Evolutionary conservation across 2,888 invertebrate genomes (phyloP), one percentile per base, ranked within the genome.

Genomic region (Agapostemon virescens): DNA sequence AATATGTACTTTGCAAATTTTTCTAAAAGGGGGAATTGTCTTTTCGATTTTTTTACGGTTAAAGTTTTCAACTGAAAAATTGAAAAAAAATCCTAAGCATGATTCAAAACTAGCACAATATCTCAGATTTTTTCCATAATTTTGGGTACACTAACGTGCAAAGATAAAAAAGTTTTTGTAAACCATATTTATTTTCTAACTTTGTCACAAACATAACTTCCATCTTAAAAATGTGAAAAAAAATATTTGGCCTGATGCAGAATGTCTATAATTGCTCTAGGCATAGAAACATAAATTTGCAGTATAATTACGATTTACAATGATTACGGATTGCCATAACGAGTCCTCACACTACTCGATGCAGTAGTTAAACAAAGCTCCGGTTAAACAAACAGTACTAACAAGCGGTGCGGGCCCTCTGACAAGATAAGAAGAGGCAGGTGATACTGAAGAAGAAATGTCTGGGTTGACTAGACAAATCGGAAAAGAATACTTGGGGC

Each of bases 351-450:
- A n/a, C 4, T 36, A 4, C 33, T 33, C 4, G 9, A 36, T 33
- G 36, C 4, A 61, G 20, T 20, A 4, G 7, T 33, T 61, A 33
- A 61, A 61, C 30, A 11, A n/a, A 33, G 61, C 33, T 33, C 11
- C 11, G 20, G 20, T 33, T 33, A 63, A 36, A 33, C 33, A 63
- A 63, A 36, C 20, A 36, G 17, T 17, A n/a, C 5, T 36, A 20
- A 11, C 30, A n/a, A 17, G 23, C 33, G 0, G 17, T 33, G 23
- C 17, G 45, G 5, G 33, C 23, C 0, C 13, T 26, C 40, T 9
- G 40, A 26, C 26, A 7, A 66, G 66, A 66, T 66, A 66, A 42
- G 66, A 17, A 26, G 17, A 42, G 15, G 66, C 40, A 42, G 66
- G 26, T 40, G 66, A 66, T 66, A 30, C 26, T 9, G 66, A 40